These are phyloP conservation scores for Laticauda colubrina DNA, from an alignment of 2,113 vertebrate genomes.

Conservation along the genomic window DNA sequence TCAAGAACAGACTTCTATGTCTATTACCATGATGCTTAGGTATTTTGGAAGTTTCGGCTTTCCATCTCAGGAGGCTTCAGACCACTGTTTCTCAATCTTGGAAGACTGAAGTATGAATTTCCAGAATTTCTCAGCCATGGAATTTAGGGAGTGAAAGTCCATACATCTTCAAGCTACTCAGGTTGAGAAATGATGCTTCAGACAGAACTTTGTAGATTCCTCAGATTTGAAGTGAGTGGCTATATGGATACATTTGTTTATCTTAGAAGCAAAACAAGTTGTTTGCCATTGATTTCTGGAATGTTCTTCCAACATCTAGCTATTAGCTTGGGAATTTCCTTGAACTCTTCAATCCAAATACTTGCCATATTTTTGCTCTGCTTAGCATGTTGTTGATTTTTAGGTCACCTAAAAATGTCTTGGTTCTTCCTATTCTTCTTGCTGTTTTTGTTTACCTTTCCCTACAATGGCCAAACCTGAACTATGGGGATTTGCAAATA, in stretches of 20 bases:
- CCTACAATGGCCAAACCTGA: background rate
- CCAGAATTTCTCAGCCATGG: background rate
- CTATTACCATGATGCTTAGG: background rate
- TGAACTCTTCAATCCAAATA: background rate
- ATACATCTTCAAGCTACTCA: background rate
- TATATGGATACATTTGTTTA: background rate
- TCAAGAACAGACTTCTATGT: background rate
- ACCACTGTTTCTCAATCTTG: background rate
- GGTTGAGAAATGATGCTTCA: background rate
- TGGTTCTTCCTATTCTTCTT: background rate
- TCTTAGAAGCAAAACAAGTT: background rate
- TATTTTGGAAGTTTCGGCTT: background rate
- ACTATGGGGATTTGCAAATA: background rate
- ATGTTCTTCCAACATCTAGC: background rate
- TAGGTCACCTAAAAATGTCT: background rate
- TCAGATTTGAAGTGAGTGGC: background rate
- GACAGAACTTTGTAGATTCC: background rate
- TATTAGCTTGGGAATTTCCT: background rate
- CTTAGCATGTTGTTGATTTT: background rate
- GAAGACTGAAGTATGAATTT: background rate
- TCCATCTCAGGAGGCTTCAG: background rate
- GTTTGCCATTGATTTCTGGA: background rate
- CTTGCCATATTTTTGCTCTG: background rate
- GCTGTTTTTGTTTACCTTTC: background rate
- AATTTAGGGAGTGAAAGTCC: background rate